Conservation (phyloP, 2,797 vertebrate species). For the Psittacula echo region DNA sequence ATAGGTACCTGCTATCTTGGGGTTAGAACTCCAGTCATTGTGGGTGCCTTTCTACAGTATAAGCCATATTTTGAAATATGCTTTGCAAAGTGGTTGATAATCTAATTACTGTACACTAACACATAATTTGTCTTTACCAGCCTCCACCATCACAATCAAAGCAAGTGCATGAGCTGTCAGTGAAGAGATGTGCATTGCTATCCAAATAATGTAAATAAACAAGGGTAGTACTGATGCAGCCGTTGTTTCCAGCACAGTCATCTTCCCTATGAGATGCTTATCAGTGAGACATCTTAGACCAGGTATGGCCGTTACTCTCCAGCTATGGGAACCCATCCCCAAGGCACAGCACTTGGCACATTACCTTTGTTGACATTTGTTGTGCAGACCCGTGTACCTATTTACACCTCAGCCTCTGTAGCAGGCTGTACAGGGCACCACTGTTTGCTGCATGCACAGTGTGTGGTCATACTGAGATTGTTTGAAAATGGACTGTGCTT, state of each 20-base stretch:
- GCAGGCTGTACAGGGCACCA: neutral
- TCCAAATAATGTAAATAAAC: no score
- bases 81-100: neutral
- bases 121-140: neutral
- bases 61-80: neutral
- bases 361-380: neutral
- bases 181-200: neutral
- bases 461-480: neutral
- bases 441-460: fast-evolving
- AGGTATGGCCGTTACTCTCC: neutral
- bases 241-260: neutral
- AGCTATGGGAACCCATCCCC: neutral
- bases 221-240: neutral
- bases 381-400: neutral
- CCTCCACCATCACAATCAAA: neutral
- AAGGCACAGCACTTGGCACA: neutral
- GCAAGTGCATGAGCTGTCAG: neutral
- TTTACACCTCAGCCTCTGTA: fast-evolving
- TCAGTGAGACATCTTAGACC: neutral
- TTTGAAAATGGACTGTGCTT: neutral
- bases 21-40: neutral
- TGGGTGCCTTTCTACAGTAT: neutral
- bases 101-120: neutral
- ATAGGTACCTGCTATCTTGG: neutral
- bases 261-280: neutral